Base-by-base conservation (phyloP, 2,113 vertebrate genomes). In the Thalassoma bifasciatum region DNA sequence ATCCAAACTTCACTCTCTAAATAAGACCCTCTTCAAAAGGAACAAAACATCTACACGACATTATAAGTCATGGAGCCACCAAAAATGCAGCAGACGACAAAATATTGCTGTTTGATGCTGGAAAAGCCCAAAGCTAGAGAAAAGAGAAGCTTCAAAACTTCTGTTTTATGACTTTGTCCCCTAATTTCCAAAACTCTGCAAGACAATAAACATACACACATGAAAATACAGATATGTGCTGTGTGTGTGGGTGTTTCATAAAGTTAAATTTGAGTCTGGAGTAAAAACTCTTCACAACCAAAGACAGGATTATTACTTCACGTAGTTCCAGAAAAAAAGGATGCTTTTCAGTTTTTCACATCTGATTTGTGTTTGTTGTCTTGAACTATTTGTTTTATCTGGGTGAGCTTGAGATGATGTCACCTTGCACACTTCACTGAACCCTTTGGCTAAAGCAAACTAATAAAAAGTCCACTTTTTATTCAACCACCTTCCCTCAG, bases 381-480 rank as follows among this genome's bases (percentile, higher is more conserved):
- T 24, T 19, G 5, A 52, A 50, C 2, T 2, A 22, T 14, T 53
- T 34, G 30, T 66, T 38, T 19, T 51, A 68, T 46, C 23, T 52
- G 16, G 54, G 26, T 37, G 57, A 67, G 14, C 13, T 10, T 24
- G 13, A 21, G 7, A 42, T 52, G 62, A 49, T n/a, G 57, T 68
- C 50, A 14, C 2, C 14, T n/a, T 0, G 1, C n/a, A 34, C 16
- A 22, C n/a, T 79, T 77, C 19, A 22, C 44, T 49, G n/a, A 46
- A 56, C 26, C 8, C 38, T 34, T 17, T 22, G 22, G 54, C 52
- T 17, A 77, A 68, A 54, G 11, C 53, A 23, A 30, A 50, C 58
- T 51, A 24, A 36, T 73, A 58, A 75, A n/a, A 80, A 74, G 58
- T 44, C 10, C 42, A 38, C 40, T 61, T 38, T 49, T 22, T 23